Percentiles rank a stretch among this genome's conserved stretches.
These are phyloP conservation scores for Pelagia noctiluca DNA, from an alignment of 30 jellyfish, hydroid and myxozoan genomes.

Conservation along the genomic window DNA sequence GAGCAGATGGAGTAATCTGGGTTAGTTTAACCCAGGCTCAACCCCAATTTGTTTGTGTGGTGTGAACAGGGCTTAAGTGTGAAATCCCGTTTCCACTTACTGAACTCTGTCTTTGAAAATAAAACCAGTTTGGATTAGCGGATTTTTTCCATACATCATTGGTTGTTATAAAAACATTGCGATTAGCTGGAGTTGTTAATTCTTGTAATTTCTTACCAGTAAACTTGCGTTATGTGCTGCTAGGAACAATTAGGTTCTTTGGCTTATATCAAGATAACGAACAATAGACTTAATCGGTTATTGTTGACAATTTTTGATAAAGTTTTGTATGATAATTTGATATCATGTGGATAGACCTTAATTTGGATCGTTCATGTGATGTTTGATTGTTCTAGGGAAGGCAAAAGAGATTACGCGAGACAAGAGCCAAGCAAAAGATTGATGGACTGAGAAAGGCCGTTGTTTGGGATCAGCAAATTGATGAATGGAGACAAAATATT, in stretches of 20 bases:
- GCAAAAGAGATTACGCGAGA: constrained; percentile 31
- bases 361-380: neutral
- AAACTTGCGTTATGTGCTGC: neutral
- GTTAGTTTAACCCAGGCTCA: too few species aligned
- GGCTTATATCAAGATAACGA: neutral
- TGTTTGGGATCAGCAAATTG: constrained; percentile 73
- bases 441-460: constrained; percentile 63
- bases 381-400: constrained; percentile 47
- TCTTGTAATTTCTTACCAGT: neutral
- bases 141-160: too few species aligned
- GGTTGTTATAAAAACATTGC: too few species aligned
- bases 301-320: neutral
- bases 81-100: too few species aligned
- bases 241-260: neutral
- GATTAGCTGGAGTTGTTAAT: too few species aligned
- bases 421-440: constrained; percentile 48
- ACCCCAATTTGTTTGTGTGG: too few species aligned
- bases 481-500: constrained; percentile 83
- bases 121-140: too few species aligned
- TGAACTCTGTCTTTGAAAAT: too few species aligned
- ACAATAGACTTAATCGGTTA: neutral
- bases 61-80: too few species aligned
- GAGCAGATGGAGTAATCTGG: too few species aligned
- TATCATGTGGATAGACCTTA: neutral
- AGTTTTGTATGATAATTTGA: too few species aligned